Evolutionary conservation across 2,113 vertebrate genomes (phyloP).

Genomic region (Ailuropoda melanoleuca): DNA sequence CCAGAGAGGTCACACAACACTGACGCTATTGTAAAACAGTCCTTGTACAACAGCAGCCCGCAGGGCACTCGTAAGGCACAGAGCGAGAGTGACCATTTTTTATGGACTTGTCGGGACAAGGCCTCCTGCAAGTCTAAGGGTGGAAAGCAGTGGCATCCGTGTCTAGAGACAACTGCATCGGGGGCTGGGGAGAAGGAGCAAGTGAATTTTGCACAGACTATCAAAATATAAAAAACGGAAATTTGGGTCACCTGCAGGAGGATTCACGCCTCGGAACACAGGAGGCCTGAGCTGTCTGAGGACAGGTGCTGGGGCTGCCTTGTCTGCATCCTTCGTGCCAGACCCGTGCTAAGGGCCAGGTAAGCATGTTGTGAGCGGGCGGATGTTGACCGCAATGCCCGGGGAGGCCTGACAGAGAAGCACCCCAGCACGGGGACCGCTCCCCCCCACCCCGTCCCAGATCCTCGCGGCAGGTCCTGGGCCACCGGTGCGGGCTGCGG

Average conservation of each 20-base stretch:
- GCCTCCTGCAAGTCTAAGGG: rapidly evolving
- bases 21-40: not conserved
- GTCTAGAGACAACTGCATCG: rapidly evolving
- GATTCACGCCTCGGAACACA: rapidly evolving
- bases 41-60: rapidly evolving
- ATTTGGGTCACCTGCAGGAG: not conserved
- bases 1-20: not conserved
- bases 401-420: not conserved
- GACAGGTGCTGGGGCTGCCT: not conserved
- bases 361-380: rapidly evolving
- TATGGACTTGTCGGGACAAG: not conserved
- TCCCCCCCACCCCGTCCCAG: too few species aligned
- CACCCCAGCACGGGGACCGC: not conserved
- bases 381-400: rapidly evolving
- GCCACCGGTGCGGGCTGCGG: not conserved
- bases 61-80: rapidly evolving
- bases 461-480: not conserved
- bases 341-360: not conserved
- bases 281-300: not conserved
- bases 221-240: not conserved
- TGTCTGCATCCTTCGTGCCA: rapidly evolving
- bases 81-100: too few species aligned
- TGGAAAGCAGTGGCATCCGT: rapidly evolving
- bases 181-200: not conserved
- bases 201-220: rapidly evolving